phyloP scores from a whole-genome alignment of 1,140 invertebrate species.

The Carposina sasakii region DNA sequence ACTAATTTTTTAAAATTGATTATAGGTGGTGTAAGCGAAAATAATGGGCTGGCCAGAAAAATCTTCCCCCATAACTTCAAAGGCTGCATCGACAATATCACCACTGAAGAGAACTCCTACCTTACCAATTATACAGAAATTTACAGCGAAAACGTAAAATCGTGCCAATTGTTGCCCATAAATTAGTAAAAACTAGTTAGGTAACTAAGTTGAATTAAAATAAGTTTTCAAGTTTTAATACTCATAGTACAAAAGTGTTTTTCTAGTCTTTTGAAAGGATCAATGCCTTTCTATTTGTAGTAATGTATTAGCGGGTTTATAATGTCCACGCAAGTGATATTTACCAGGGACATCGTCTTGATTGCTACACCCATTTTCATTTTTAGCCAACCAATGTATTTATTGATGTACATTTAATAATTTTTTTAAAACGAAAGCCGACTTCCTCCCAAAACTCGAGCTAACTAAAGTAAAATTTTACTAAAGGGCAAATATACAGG shows the following conservation, averaged over 20 bases:
- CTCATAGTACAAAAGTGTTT: conserved; percentile 61
- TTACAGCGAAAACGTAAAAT: conserved; percentile 66
- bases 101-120: conserved; percentile 39
- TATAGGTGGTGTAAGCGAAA: conserved; percentile 46
- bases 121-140: conserved; percentile 54
- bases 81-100: conserved; percentile 66
- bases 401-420: no score
- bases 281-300: no score
- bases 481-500: no score
- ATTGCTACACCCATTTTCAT: no score
- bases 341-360: no score
- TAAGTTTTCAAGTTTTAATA: conserved; percentile 24
- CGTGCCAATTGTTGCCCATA: conserved; percentile 63
- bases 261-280: conserved; percentile 51
- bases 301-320: no score
- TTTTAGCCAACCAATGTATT: no score
- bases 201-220: background rate
- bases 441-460: no score
- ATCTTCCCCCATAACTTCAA: conserved; percentile 62
- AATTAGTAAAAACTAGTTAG: background rate
- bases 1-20: background rate
- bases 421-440: no score
- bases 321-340: no score
- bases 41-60: conserved; percentile 34
- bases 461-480: no score